phyloP scores from a whole-genome alignment of 2,888 invertebrate genomes.

The Acronicta psi region DNA sequence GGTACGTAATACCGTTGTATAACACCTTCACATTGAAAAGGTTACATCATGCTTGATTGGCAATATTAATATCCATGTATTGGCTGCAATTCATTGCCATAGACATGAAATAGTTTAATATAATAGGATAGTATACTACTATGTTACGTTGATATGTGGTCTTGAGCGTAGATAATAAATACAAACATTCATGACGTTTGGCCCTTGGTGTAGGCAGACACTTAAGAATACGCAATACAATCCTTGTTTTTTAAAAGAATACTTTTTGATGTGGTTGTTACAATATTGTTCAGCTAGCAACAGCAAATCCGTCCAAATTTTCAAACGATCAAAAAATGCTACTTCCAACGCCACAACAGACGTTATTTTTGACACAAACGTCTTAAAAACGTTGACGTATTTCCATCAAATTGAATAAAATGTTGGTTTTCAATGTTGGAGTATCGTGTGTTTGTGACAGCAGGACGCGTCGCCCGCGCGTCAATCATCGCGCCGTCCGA shows the following conservation, averaged over 20 bases:
- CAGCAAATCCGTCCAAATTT: slow-evolving; percentile 15
- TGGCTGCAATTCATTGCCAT: slow-evolving; percentile 8
- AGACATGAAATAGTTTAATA: too few relatives aligned
- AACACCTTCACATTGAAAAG: not conserved
- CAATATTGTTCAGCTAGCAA: not conserved
- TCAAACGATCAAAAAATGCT: slow-evolving; percentile 27
- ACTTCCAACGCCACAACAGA: too few relatives aligned
- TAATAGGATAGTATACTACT: not conserved
- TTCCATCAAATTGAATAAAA: slow-evolving; percentile 52
- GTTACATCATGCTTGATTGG: slow-evolving; percentile 12
- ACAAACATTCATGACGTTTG: too few relatives aligned
- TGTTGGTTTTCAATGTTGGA: slow-evolving; percentile 28
- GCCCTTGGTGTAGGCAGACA: too few relatives aligned
- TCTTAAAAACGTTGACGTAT: slow-evolving; percentile 37
- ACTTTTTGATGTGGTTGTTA: too few relatives aligned
- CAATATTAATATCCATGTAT: slow-evolving; percentile 1
- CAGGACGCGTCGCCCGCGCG: slow-evolving; percentile 68
- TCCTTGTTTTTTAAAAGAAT: too few relatives aligned
- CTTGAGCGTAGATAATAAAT: too few relatives aligned
- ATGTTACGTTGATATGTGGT: too few relatives aligned
- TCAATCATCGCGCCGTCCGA: slow-evolving; percentile 74
- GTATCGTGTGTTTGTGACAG: slow-evolving; percentile 50
- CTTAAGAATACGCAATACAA: too few relatives aligned
- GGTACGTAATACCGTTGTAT: slow-evolving; percentile 16
- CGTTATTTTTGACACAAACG: slow-evolving; percentile 49